Base-by-base conservation (phyloP, 2,888 invertebrate genomes). In the Onchidella celtica region DNA sequence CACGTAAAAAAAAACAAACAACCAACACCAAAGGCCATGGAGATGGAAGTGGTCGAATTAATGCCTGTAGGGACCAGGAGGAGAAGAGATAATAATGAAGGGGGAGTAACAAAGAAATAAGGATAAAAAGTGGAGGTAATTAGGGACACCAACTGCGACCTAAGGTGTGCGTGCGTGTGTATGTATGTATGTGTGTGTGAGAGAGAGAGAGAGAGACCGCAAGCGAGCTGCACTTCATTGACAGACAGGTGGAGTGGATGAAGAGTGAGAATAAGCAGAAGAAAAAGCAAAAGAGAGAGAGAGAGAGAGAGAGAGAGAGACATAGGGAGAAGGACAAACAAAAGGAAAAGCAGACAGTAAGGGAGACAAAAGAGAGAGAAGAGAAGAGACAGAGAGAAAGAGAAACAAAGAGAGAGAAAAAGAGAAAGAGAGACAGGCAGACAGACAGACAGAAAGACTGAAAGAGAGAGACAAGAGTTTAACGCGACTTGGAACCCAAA, bases 361-460 rank as follows among this genome's bases (percentile, higher is more conserved):
- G n/a, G n/a, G n/a, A n/a, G n/a, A n/a, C n/a, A n/a, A n/a, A 47
- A 47, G 47, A 47, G 61, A 61, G 61, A 61, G 61, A 61, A n/a
- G n/a, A n/a, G n/a, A n/a, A 61, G 61, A 61, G 61, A 61, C 11
- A 61, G 61, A 61, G 61, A 61, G 61, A 61, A n/a, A 61, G 61
- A 61, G n/a, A 61, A 47, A 47, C 9, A 47, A n/a, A 61, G 61
- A 61, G 61, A 61, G 61, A 61, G 61, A 61, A n/a, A 61, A n/a
- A 61, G 61, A 61, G 61, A 61, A n/a, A 61, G 61, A 61, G 61
- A 61, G 61, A 61, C 11, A 61, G n/a, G 17, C n/a, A 47, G 47
- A 47, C 11, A 61, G 61, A 61, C 11, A 61, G 61, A 61, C 11
- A 61, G 61, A 61, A n/a, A 61, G 61, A 61, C 11, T 14, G 61